Base-by-base conservation (phyloP, 1,140 invertebrate genomes). In the Orchesella cincta region DNA sequence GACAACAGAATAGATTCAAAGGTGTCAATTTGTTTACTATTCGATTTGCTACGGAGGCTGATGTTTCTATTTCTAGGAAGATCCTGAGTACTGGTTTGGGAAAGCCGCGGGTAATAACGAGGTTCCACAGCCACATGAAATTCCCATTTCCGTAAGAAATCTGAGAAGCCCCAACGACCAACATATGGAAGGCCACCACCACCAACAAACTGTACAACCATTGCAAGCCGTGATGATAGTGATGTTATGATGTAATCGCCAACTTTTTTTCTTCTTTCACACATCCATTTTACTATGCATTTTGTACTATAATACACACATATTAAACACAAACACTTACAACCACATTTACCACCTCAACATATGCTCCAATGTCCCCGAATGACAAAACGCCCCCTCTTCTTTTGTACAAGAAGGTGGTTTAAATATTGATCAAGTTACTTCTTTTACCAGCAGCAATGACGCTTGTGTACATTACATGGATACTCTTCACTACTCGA, bases 141-240 rank as follows among this genome's bases (percentile, higher is more conserved):
- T 75, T 51, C 70, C 71, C 78, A 79, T 79, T 75, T 73, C 46
- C 31, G 34, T 18, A 36, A 33, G 36, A 35, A 31, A 67, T 67
- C 20, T 54, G 71, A 57, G 75, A 74, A 54, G 31, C 51, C 64
- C 39, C 29, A 76, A 74, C 51, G 78, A 74, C 54, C 75, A 79
- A 76, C 78, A 76, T 76, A 76, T 62, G 62, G 71, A 73, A 57
- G 54, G 73, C 72, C 78, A 76, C 78, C 57, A 51, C 75, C 73
- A 75, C 78, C 78, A 76, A 33, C 71, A 57, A 74, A 54, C 31
- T 52, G 75, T 57, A 77, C 28, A 74, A 79, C 70, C 78, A 79
- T 79, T 72, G 73, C 78, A 36, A 79, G 78, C 70, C 34, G 57
- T 73, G 35, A 73, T 73, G 71, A 26, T 46, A 35, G 26, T 73